Percentiles rank a stretch among this genome's conserved stretches.
Evolutionary conservation across 2,888 invertebrate species (phyloP).

Genomic region (Formica aserva): DNA sequence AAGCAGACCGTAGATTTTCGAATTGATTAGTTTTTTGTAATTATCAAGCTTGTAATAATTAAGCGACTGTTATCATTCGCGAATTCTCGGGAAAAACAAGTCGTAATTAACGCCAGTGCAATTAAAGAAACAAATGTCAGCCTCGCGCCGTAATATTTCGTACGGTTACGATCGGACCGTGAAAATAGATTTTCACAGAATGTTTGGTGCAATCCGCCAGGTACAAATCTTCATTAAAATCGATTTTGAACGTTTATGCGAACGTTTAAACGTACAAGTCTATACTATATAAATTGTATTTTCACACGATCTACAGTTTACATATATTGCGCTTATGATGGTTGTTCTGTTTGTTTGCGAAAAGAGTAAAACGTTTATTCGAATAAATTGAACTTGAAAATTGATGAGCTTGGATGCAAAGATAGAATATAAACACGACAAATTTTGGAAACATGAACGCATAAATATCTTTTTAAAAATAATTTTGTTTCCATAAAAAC

Average conservation of each 20-base stretch:
- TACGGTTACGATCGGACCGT: constrained; percentile 43
- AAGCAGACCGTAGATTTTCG: neutral
- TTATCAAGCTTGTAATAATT: constrained; percentile 8
- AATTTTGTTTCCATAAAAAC: neutral
- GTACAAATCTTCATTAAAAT: constrained; percentile 68
- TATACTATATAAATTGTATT: neutral
- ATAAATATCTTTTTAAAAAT: neutral
- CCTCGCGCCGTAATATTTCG: constrained; percentile 46
- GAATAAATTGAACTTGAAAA: neutral
- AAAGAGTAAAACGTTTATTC: neutral
- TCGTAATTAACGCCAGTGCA: constrained; percentile 36
- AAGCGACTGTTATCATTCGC: constrained; percentile 32
- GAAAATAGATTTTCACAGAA: constrained; percentile 63
- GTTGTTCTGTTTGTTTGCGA: neutral
- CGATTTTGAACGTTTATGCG: neutral
- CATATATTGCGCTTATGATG: neutral
- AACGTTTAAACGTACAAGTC: neutral
- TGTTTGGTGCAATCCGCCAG: constrained; percentile 59
- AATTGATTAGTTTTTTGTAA: neutral
- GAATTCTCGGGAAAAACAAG: constrained; percentile 34
- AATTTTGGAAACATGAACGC: neutral
- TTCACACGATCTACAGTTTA: constrained; percentile 3
- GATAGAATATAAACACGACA: neutral
- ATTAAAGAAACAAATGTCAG: constrained; percentile 42
- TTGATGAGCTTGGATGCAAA: neutral